phyloP scores from a whole-genome alignment of 2,888 invertebrate genomes.

The Diabrotica balteata region DNA sequence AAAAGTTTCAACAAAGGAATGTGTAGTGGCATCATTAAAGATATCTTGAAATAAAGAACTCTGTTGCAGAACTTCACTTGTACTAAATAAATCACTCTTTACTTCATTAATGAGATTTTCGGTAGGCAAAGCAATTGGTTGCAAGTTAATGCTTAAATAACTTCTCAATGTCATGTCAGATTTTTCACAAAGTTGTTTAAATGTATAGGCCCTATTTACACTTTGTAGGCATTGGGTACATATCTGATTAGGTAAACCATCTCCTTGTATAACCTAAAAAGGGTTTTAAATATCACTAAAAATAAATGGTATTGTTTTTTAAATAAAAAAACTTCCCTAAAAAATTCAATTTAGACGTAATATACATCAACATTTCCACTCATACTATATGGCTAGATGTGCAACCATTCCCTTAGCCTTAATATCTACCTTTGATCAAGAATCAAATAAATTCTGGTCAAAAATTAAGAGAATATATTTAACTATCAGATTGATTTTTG shows the following conservation, averaged over 20 bases:
- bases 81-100: constrained; percentile 53
- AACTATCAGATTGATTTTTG: no score
- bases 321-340: no score
- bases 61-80: constrained; percentile 54
- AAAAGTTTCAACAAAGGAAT: constrained; percentile 56
- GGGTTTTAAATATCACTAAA: constrained; percentile 3
- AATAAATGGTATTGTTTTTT: neutral
- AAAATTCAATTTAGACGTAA: no score
- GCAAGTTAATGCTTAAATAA: constrained; percentile 51
- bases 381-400: no score
- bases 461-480: no score
- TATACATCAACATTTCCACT: no score
- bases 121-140: constrained; percentile 42
- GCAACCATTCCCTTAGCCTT: no score
- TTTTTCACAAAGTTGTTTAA: constrained; percentile 58
- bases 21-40: constrained; percentile 55
- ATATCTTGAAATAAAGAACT: constrained; percentile 57
- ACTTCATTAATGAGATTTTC: constrained; percentile 48
- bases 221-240: constrained; percentile 57
- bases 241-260: constrained; percentile 57
- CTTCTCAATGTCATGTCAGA: constrained; percentile 55
- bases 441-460: no score
- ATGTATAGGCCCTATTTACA: constrained; percentile 55
- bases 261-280: constrained; percentile 55
- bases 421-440: no score